Conservation (phyloP, 1,140 invertebrate genomes). For the Drosophila ambigua region DNA sequence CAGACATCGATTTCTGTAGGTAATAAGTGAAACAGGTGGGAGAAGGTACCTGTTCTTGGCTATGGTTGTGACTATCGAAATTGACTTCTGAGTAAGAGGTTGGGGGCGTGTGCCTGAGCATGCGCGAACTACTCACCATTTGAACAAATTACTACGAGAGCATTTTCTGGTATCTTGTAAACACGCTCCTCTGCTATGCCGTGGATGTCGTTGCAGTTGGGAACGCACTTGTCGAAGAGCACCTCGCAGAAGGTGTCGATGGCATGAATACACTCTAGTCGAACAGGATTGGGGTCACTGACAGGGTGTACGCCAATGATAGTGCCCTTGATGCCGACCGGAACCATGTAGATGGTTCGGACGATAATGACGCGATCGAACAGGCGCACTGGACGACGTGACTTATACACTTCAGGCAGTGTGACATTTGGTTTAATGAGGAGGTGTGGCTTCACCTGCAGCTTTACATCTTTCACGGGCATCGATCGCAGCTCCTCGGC, state of each 20-base stretch:
- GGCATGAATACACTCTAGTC: constrained; percentile 68
- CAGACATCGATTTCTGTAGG: too few relatives aligned
- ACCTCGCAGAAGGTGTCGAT: constrained; percentile 75
- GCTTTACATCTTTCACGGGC: constrained; percentile 86
- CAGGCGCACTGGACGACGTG: constrained; percentile 87
- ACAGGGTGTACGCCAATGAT: constrained; percentile 88
- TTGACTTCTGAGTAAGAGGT: too few relatives aligned
- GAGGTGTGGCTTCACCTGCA: constrained; percentile 92
- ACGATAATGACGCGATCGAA: constrained; percentile 94
- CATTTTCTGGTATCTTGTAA: constrained; percentile 69
- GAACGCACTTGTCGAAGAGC: constrained; percentile 66
- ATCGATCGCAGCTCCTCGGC: constrained; percentile 85
- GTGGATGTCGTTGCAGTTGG: constrained; percentile 70
- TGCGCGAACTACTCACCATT: constrained; percentile 18
- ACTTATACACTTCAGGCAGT: constrained; percentile 62
- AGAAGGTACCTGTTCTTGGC: neutral
- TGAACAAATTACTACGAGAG: constrained; percentile 52
- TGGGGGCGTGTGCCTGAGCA: too few relatives aligned
- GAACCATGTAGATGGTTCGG: constrained; percentile 88
- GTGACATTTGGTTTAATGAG: constrained; percentile 87
- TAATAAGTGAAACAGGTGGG: neutral
- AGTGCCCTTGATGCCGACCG: constrained; percentile 92
- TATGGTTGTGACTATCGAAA: too few relatives aligned
- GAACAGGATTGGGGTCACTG: constrained; percentile 76
- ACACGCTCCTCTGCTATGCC: constrained; percentile 74